These are phyloP conservation scores for Nomada ferruginata DNA, from an alignment of 2,888 invertebrate genomes.

Conservation along the genomic window DNA sequence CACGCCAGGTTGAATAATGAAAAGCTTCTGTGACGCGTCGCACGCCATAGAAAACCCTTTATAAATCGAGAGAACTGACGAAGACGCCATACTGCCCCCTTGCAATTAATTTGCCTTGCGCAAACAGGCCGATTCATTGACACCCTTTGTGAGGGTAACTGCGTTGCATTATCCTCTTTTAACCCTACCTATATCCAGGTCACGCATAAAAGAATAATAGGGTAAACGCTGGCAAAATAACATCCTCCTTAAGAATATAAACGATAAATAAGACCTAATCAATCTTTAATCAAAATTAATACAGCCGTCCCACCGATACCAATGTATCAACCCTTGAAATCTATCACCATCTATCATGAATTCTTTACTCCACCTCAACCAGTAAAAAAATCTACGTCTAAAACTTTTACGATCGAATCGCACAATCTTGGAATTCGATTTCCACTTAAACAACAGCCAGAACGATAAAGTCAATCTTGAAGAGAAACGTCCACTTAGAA, in stretches of 20 bases:
- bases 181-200: background rate
- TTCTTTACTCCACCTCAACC: no score
- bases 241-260: background rate
- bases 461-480: no score
- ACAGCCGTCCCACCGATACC: no score
- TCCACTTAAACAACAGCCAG: no score
- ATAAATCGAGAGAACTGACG: constrained; percentile 44
- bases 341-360: no score
- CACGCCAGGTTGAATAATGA: constrained; percentile 68
- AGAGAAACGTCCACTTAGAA: no score
- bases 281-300: no score
- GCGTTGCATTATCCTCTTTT: constrained; percentile 17
- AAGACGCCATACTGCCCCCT: constrained; percentile 31
- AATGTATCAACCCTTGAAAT: no score
- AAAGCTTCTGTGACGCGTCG: constrained; percentile 52
- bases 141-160: constrained; percentile 23
- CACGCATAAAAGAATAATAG: background rate
- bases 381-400: no score
- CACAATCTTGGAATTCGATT: no score
- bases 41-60: constrained; percentile 33
- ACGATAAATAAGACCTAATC: background rate
- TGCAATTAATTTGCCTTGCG: constrained; percentile 35
- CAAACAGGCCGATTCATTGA: constrained; percentile 41
- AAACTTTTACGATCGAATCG: no score
- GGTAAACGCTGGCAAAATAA: background rate